These are phyloP conservation scores for Drosophila prostipennis DNA, from an alignment of 2,888 invertebrate species.

Conservation along the genomic window DNA sequence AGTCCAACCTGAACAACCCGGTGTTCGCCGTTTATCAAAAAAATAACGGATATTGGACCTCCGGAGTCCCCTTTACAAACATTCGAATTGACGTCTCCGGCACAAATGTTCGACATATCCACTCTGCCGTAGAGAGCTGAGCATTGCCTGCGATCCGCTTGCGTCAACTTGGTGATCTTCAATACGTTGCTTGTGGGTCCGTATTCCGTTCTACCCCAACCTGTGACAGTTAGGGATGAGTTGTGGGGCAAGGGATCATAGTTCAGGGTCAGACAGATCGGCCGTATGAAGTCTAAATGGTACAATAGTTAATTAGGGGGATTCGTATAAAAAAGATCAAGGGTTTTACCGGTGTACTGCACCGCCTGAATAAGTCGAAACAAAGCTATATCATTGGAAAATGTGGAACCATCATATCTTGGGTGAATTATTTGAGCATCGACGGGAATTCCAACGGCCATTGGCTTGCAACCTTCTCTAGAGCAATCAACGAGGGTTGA, in stretches of 20 bases:
- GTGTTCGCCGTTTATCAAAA: accelerated
- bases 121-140: neutral
- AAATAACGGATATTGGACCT: neutral
- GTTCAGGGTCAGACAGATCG: conserved; percentile 6
- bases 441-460: neutral
- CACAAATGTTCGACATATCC: conserved; percentile 11
- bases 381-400: neutral
- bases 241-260: conserved; percentile 4
- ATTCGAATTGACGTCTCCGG: neutral
- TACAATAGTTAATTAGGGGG: no score
- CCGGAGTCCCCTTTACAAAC: conserved; percentile 7
- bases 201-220: conserved; percentile 1
- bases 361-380: neutral
- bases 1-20: conserved; percentile 1
- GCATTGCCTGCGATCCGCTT: neutral
- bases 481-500: neutral
- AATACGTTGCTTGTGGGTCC: neutral
- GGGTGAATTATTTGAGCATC: conserved; percentile 5
- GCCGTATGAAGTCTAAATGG: neutral
- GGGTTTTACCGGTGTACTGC: neutral
- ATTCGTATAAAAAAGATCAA: no score
- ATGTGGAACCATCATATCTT: no score
- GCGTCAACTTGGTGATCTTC: neutral
- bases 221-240: neutral
- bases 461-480: neutral